Conservation (phyloP, 2,888 invertebrate species). For the Malthinus flaveolus region DNA sequence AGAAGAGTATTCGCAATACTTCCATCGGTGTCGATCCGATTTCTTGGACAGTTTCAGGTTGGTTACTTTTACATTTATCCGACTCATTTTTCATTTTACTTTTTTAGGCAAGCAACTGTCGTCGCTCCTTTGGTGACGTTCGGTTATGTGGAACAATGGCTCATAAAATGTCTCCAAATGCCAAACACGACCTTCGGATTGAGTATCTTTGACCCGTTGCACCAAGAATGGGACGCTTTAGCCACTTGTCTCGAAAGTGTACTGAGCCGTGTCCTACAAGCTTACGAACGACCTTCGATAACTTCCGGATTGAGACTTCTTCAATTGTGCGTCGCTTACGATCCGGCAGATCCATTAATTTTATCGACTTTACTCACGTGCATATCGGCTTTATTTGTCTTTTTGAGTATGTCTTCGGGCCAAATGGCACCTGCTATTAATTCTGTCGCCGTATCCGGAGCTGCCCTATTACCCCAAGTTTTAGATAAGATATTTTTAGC, state of each 20-base stretch:
- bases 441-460: conserved; percentile 66
- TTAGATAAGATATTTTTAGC: conserved; percentile 88
- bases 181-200: conserved; percentile 49
- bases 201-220: conserved; percentile 65
- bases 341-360: conserved; percentile 78
- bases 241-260: conserved; percentile 80
- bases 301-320: conserved; percentile 74
- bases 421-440: conserved; percentile 65
- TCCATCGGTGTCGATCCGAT: conserved; percentile 79
- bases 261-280: conserved; percentile 74
- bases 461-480: conserved; percentile 73
- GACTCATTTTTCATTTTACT: conserved; percentile 23
- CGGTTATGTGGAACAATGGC: conserved; percentile 81
- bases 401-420: conserved; percentile 84
- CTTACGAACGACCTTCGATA: conserved; percentile 74
- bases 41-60: conserved; percentile 79
- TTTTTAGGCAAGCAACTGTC: conserved; percentile 71
- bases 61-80: conserved; percentile 37
- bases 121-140: conserved; percentile 83
- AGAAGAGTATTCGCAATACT: conserved; percentile 86
- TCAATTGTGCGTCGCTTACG: conserved; percentile 74
- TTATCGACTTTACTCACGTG: conserved; percentile 86
- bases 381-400: conserved; percentile 89
- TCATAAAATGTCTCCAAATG: conserved; percentile 70
- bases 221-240: conserved; percentile 85